Evolutionary conservation across 2,797 vertebrate species (phyloP).

Genomic region (Rhadinocentrus ornatus): DNA sequence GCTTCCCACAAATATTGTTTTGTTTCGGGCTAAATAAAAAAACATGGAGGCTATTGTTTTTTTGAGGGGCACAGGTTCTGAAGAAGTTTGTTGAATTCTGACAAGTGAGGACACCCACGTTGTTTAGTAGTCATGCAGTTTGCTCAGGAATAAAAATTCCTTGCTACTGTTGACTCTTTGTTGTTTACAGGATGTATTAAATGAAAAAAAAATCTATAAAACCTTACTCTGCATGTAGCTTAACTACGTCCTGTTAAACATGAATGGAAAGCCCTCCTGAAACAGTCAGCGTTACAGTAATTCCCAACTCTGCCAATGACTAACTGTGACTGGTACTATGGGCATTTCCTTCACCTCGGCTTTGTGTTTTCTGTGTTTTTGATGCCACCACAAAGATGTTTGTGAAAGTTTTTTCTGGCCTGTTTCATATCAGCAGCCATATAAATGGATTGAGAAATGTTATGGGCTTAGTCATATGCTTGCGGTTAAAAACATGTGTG

Average conservation of each 20-base stretch:
- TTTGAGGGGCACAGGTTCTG: not conserved
- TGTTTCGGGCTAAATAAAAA: not conserved
- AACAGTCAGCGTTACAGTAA: slow-evolving; percentile 11
- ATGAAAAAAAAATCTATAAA: slow-evolving; percentile 7
- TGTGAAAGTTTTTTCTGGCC: slow-evolving; percentile 36
- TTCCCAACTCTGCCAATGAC: slow-evolving; percentile 56
- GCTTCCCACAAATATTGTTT: not conserved
- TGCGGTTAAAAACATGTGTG: slow-evolving; percentile 60
- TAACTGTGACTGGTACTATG: slow-evolving; percentile 58
- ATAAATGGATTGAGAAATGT: slow-evolving; percentile 41
- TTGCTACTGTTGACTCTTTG: slow-evolving; percentile 17
- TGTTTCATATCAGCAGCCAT: slow-evolving; percentile 24
- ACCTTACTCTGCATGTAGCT: slow-evolving; percentile 31
- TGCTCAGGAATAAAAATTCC: not conserved
- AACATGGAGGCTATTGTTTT: not conserved
- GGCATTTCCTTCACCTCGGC: slow-evolving; percentile 60
- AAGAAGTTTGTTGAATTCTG: not conserved
- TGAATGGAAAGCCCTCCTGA: slow-evolving; percentile 14
- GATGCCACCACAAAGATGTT: slow-evolving; percentile 27
- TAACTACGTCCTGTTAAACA: slow-evolving; percentile 60
- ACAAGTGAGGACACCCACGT: not conserved
- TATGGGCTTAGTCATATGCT: slow-evolving; percentile 55
- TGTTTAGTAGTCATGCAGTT: not conserved
- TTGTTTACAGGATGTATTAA: slow-evolving; percentile 54
- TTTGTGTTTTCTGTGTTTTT: slow-evolving; percentile 38